These are phyloP conservation scores for Zaprionus kolodkinae DNA, from an alignment of 1,140 invertebrate genomes.

Conservation along the genomic window DNA sequence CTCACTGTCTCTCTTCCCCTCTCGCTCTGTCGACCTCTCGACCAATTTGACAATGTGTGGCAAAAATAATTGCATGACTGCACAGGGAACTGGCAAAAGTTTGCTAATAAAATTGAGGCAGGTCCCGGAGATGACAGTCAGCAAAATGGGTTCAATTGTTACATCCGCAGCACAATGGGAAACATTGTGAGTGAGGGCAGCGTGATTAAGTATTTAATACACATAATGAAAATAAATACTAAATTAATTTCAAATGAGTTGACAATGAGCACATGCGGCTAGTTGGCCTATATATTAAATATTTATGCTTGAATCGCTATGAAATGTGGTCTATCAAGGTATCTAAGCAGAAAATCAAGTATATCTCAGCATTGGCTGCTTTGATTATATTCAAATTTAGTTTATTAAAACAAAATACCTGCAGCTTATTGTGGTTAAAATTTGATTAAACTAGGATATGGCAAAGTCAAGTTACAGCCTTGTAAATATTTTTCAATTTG, in stretches of 20 bases:
- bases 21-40: neutral
- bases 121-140: conserved; percentile 21
- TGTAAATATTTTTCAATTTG: neutral
- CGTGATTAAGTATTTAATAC: conserved; percentile 3
- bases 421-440: neutral
- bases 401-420: too few species aligned
- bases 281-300: neutral
- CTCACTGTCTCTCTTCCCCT: too few species aligned
- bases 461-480: neutral
- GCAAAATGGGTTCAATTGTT: conserved; percentile 32
- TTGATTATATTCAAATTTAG: too few species aligned
- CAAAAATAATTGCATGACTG: conserved; percentile 71
- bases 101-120: conserved; percentile 31
- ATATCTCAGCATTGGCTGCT: too few species aligned
- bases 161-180: conserved; percentile 10
- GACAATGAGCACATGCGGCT: neutral
- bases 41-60: conserved; percentile 57
- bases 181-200: neutral
- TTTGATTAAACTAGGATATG: neutral
- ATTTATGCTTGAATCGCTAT: neutral
- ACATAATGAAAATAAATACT: neutral
- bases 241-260: conserved; percentile 3
- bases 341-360: too few species aligned
- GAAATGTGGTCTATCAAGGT: neutral
- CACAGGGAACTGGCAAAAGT: conserved; percentile 51